Evolutionary conservation across 2,113 vertebrate species (phyloP), one percentile per base, ranked within the genome.

Genomic region (Circaetus gallicus): DNA sequence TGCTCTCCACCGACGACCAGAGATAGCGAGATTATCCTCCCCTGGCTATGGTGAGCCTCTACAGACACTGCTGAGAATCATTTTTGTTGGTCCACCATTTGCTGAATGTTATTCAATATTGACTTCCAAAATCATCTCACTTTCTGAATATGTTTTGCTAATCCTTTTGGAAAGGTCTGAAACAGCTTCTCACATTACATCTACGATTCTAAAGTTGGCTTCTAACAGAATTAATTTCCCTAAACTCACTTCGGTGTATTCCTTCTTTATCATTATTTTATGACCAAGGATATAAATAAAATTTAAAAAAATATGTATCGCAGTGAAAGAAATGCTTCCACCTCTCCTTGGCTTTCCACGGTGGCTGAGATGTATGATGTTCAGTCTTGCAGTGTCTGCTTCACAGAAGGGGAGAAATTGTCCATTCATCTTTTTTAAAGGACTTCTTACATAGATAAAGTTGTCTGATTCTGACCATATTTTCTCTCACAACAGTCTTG

Each of bases 1-100:
- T 0, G 1, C 11, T 78, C 50, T 70, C 38, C 18, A 14, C n/a
- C 1, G 0, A 80, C 0, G 0, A 67, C 25, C 16, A 36, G 31
- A 86, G 40, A 42, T 19, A 71, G 31, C 0, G 1, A 55, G 16
- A 43, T 72, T 67, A 55, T 36, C 25, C 16, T 87, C 12, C 12
- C 24, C 17, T 31, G 3, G 40, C 40, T 71, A 9, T 8, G 8
- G 22, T 26, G 9, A 76, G 16, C 12, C 31, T 72, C 56, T 42
- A 22, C n/a, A 85, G 38, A 85, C 12, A 50, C 42, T 58, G 28
- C 47, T 52, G 25, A 63, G 71, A 74, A 50, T 16, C 0, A 0
- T 6, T 70, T 74, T 34, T 83, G 26, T 26, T 47, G 13, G 24
- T 38, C n/a, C n/a, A n/a, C 22, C 1, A 0, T 82, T 74, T 58